Conservation (phyloP, 2,888 invertebrate species). For the Serripes groenlandicus region DNA sequence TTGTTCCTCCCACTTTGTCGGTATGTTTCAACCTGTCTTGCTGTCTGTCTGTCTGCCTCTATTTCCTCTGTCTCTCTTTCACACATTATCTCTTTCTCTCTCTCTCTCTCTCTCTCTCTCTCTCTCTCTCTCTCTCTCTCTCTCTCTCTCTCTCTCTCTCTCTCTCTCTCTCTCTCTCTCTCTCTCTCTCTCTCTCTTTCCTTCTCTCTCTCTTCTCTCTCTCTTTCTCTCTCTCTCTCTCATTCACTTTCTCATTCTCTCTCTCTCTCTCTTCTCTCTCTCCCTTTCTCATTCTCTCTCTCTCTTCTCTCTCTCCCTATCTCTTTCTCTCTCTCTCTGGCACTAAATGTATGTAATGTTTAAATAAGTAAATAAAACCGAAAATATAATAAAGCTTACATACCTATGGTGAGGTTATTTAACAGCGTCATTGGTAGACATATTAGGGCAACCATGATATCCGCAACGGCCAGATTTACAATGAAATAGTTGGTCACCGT, state of each 20-base stretch:
- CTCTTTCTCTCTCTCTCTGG: background rate
- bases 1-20: too few species aligned
- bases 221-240: background rate
- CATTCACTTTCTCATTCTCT: background rate
- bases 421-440: conserved; percentile 79
- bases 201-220: conserved; percentile 3
- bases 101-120: background rate
- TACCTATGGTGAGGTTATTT: conserved; percentile 77
- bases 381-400: conserved; percentile 29
- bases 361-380: background rate
- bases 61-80: too few species aligned
- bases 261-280: too few species aligned
- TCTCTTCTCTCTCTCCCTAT: background rate
- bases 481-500: conserved; percentile 85
- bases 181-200: conserved; percentile 24
- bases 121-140: conserved; percentile 13
- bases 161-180: conserved; percentile 7
- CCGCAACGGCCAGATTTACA: conserved; percentile 81
- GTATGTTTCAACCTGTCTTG: too few species aligned
- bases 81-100: background rate
- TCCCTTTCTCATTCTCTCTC: too few species aligned
- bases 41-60: too few species aligned
- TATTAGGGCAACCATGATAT: conserved; percentile 80
- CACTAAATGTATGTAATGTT: too few species aligned
- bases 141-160: background rate